Base-by-base conservation (phyloP, 2,888 invertebrate species). In the Acanthopleura granulata region DNA sequence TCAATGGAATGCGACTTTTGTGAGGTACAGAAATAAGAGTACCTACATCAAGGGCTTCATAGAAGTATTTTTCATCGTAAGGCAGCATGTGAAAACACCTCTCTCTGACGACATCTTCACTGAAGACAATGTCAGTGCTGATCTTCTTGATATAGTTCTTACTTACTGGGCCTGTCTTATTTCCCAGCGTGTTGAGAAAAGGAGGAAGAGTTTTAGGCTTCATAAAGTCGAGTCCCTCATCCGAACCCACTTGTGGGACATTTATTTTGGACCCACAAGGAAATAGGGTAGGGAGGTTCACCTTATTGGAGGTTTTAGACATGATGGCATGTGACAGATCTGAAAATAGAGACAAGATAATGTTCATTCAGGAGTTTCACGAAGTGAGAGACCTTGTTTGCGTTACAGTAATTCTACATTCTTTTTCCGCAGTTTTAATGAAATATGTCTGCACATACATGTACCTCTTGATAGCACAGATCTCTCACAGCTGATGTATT, bases 71-170 rank as follows among this genome's bases (percentile, higher is more conserved):
- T 49, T 84, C 83, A 80, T 85, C 84, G 80, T 90, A 90, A 9
- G 90, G 90, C 66, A 90, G 76, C 75, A 85, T 84, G 77, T 88
- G 87, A 77, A 85, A 85, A 72, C 87, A 88, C 72, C 88, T 79
- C 11, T 89, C 88, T 72, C 82, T 83, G 15, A 90, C 87, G 40
- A 90, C 90, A 76, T 88, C 88, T 79, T 89, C 87, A 40, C 81
- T 82, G 81, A 90, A 90, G 6, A 76, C 78, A 9, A 90, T 74
- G 74, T 82, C 89, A n/a, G 79, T 74, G 70, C 88, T 87, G 50
- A 88, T 83, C 72, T 85, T 86, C 74, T 84, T 81, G 14, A 89
- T 51, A 75, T 88, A 88, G 18, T 79, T 79, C 40, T 78, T 81
- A 66, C 81, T 84, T 0, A 85, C 81, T 29, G 85, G 84, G 30